Conservation (phyloP, 2,888 invertebrate genomes). For the Metallyticus violacea region DNA sequence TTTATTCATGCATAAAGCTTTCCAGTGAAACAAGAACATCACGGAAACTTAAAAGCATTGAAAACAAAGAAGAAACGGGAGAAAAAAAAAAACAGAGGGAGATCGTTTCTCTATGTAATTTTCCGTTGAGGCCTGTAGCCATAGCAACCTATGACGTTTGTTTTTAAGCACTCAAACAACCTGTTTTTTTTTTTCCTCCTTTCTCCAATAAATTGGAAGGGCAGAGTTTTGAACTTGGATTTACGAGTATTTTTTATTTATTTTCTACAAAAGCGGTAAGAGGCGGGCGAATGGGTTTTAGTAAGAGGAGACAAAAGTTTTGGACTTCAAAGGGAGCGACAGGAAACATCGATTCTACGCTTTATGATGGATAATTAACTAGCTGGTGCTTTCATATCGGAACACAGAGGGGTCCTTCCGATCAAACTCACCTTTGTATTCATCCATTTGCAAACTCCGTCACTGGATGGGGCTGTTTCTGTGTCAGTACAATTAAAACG, state of each 20-base stretch:
- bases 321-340: constrained; percentile 3
- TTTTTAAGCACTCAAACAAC: not conserved
- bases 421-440: not conserved
- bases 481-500: constrained; percentile 13
- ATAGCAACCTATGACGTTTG: not conserved
- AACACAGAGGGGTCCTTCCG: not conserved
- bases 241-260: not conserved
- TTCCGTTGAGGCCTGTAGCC: not conserved
- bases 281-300: not conserved
- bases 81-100: not conserved
- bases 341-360: constrained; percentile 5
- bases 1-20: not conserved
- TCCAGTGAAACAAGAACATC: not conserved
- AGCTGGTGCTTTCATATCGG: not conserved
- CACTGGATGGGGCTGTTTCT: not conserved
- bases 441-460: not conserved
- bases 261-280: not conserved
- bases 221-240: not conserved
- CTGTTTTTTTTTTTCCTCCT: not conserved
- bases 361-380: constrained; percentile 15
- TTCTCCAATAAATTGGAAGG: not conserved
- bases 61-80: not conserved
- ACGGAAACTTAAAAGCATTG: not conserved
- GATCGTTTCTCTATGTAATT: not conserved
- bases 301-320: constrained; percentile 8